Evolutionary conservation across 2,113 vertebrate genomes (phyloP).

Genomic region (Salvator merianae): DNA sequence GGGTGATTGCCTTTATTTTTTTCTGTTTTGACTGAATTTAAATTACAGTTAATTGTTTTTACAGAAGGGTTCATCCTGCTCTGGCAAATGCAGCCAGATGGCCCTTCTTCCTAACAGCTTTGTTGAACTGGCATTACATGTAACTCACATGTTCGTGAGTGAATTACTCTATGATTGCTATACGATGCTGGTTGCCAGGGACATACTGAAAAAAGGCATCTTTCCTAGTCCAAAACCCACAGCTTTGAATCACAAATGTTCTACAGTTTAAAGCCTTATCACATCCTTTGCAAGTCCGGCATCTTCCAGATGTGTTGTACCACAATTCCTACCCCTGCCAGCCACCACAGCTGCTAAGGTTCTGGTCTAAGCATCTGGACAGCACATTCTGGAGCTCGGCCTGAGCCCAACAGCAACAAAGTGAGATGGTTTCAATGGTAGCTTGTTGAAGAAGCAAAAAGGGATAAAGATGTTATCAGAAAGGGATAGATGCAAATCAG

Average conservation of each 20-base stretch:
- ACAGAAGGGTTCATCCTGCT: neutral
- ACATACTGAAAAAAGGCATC: neutral
- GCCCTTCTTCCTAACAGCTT: neutral
- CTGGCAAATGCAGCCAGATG: constrained; percentile 8
- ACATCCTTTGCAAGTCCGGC: neutral
- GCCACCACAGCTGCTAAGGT: no score
- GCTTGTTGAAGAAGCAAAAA: no score
- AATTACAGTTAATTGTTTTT: constrained; percentile 26
- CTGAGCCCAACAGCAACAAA: no score
- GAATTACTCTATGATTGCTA: neutral
- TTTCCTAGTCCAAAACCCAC: neutral
- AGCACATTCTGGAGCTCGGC: no score
- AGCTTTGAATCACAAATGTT: neutral
- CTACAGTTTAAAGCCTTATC: neutral
- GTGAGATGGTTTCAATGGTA: no score
- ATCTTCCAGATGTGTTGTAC: no score
- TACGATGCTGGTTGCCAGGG: neutral
- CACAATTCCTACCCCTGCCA: no score
- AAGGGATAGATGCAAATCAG: no score
- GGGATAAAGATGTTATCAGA: no score
- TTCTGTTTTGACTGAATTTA: constrained; percentile 15
- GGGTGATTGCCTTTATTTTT: neutral
- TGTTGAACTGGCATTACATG: neutral
- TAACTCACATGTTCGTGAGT: accelerated
- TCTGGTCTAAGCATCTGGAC: no score